A percentile compares a stretch with the other conserved stretches of the same genome.
These are phyloP conservation scores for Buphagus erythrorhynchus DNA, from an alignment of 2,797 vertebrate genomes.

Conservation along the genomic window DNA sequence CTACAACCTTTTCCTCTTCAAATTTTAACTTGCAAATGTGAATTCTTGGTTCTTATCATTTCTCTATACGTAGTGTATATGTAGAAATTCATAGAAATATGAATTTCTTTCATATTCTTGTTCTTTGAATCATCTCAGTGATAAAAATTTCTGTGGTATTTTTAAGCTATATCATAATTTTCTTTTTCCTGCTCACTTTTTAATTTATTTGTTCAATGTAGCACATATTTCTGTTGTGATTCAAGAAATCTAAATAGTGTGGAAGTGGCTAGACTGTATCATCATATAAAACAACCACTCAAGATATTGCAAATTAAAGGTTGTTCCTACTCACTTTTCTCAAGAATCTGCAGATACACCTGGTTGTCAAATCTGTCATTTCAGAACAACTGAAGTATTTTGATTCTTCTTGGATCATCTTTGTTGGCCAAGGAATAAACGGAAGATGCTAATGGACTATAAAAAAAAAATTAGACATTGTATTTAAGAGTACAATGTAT, in stretches of 20 bases:
- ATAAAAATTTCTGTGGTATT: not conserved
- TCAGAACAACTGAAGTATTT: not conserved
- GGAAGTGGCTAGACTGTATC: not conserved
- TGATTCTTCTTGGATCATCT: not conserved
- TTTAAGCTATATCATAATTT: not conserved
- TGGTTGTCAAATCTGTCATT: not conserved
- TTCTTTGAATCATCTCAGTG: not conserved
- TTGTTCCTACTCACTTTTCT: not conserved
- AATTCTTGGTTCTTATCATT: not conserved
- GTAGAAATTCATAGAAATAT: too few species aligned
- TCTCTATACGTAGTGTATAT: accelerated
- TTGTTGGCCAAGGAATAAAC: not conserved
- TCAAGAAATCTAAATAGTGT: not conserved
- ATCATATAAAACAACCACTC: not conserved
- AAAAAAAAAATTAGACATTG: not conserved
- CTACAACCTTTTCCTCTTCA: not conserved
- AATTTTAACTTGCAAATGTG: not conserved
- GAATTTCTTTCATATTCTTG: not conserved
- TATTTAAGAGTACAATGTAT: not conserved
- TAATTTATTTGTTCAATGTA: not conserved
- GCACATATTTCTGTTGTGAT: not conserved
- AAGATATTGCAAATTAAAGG: not conserved
- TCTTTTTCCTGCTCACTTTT: not conserved
- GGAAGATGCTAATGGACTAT: not conserved
- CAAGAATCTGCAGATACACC: not conserved